phyloP scores from a whole-genome alignment of 2,888 invertebrate genomes.

The Sarcophaga variegata region DNA sequence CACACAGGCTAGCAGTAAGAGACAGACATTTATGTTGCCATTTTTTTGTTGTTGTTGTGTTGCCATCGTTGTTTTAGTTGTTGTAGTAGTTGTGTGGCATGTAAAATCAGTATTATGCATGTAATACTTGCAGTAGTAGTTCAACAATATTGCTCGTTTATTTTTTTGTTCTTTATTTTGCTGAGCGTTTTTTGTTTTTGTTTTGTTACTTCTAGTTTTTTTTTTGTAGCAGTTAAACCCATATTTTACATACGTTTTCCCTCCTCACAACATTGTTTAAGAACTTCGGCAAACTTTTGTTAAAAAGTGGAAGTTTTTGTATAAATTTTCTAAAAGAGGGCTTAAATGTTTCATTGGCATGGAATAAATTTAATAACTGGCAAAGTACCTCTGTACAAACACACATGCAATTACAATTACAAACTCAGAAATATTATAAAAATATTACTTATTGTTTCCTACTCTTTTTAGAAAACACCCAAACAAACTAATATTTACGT shows the following conservation, averaged over 20 bases:
- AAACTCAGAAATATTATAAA: too few relatives aligned
- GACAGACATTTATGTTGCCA: too few relatives aligned
- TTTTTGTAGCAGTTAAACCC: slow-evolving; percentile 36
- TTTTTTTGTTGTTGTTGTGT: slow-evolving; percentile 11
- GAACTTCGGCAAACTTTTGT: slow-evolving; percentile 61
- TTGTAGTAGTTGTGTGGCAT: slow-evolving; percentile 4
- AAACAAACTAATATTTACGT: too few relatives aligned
- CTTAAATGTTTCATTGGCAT: slow-evolving; percentile 56
- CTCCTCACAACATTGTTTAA: slow-evolving; percentile 52
- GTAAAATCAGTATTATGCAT: slow-evolving; percentile 51
- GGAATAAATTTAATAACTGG: slow-evolving; percentile 56
- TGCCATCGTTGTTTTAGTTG: background rate
- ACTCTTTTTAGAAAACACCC: too few relatives aligned
- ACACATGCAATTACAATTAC: too few relatives aligned
- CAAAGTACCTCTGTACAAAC: background rate
- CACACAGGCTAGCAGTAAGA: slow-evolving; percentile 4
- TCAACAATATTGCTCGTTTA: slow-evolving; percentile 37
- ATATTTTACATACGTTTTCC: slow-evolving; percentile 58
- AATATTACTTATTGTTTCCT: too few relatives aligned
- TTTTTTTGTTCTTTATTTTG: too few relatives aligned
- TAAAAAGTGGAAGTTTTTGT: slow-evolving; percentile 40
- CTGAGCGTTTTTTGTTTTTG: slow-evolving; percentile 16
- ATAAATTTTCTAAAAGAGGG: slow-evolving; percentile 27
- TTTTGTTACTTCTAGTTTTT: background rate
- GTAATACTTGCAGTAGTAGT: slow-evolving; percentile 54